Evolutionary conservation across 2,888 invertebrate genomes (phyloP).

Genomic region (Psylliodes chrysocephalus): DNA sequence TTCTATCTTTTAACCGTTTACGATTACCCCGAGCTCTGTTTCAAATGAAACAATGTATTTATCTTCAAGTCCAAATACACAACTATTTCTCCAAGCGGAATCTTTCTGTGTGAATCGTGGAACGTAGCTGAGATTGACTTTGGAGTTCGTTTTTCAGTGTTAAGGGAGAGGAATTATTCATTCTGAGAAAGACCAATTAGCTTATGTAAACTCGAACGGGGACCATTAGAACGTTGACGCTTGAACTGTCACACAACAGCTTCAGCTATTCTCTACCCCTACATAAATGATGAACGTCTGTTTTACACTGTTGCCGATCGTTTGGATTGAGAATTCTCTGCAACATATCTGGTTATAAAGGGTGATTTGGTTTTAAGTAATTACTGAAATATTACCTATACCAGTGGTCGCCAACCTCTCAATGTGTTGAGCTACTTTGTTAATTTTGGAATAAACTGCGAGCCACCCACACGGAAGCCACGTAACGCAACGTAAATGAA

Average conservation of each 20-base stretch:
- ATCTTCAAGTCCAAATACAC: background rate
- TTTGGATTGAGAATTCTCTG: background rate
- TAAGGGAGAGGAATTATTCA: constrained; percentile 21
- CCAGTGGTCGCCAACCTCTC: too few relatives aligned
- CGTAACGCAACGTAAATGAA: too few relatives aligned
- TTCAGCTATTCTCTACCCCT: constrained; percentile 21
- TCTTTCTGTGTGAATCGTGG: background rate
- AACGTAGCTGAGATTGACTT: constrained; percentile 11
- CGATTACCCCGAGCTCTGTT: too few relatives aligned
- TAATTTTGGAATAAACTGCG: too few relatives aligned
- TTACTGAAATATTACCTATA: too few relatives aligned
- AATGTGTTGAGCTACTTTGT: too few relatives aligned
- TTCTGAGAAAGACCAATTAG: constrained; percentile 35
- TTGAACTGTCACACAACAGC: constrained; percentile 37
- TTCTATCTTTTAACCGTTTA: too few relatives aligned
- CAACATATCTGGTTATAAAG: too few relatives aligned
- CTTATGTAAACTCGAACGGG: constrained; percentile 32
- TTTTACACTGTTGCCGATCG: constrained; percentile 7
- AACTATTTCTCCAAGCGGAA: background rate
- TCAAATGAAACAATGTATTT: too few relatives aligned
- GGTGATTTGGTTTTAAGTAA: too few relatives aligned
- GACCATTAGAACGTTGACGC: constrained; percentile 32
- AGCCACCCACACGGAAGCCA: too few relatives aligned
- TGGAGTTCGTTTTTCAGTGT: constrained; percentile 18
- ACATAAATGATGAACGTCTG: constrained; percentile 32